phyloP scores from a whole-genome alignment of 2,888 invertebrate genomes.

The Seira musarum region DNA sequence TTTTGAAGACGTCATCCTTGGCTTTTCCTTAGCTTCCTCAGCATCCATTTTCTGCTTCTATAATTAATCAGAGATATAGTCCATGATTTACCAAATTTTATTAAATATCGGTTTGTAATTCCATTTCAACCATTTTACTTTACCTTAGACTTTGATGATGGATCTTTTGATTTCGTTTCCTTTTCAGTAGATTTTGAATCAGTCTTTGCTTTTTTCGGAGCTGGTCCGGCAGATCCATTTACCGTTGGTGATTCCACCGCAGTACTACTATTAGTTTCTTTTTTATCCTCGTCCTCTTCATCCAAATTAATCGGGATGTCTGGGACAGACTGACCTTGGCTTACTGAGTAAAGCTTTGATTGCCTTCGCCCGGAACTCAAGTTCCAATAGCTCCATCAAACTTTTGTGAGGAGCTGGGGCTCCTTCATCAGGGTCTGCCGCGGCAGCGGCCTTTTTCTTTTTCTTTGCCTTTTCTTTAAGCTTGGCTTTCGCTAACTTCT shows the following conservation, averaged over 20 bases:
- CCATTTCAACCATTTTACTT: no score
- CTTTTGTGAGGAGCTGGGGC: constrained; percentile 55
- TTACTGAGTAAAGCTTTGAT: constrained; percentile 73
- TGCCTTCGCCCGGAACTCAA: constrained; percentile 74
- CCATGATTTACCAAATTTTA: no score
- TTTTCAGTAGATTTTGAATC: neutral
- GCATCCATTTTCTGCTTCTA: no score
- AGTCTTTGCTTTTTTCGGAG: neutral
- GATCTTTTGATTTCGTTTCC: no score
- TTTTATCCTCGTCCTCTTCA: constrained; percentile 40
- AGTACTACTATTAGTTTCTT: constrained; percentile 6
- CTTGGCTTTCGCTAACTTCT: constrained; percentile 36
- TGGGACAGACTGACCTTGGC: constrained; percentile 67
- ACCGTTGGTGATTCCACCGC: neutral
- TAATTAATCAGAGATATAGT: no score
- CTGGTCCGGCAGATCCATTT: neutral
- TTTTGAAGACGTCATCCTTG: no score
- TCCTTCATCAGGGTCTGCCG: constrained; percentile 3
- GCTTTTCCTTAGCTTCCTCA: no score
- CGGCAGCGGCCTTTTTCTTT: constrained; percentile 42
- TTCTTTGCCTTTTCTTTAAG: constrained; percentile 42
- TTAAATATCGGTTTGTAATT: no score
- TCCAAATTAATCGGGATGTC: constrained; percentile 52
- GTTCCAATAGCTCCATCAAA: constrained; percentile 73
- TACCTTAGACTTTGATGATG: no score